phyloP scores from a whole-genome alignment of 2,888 invertebrate species.

The Drosophila stalkeri region DNA sequence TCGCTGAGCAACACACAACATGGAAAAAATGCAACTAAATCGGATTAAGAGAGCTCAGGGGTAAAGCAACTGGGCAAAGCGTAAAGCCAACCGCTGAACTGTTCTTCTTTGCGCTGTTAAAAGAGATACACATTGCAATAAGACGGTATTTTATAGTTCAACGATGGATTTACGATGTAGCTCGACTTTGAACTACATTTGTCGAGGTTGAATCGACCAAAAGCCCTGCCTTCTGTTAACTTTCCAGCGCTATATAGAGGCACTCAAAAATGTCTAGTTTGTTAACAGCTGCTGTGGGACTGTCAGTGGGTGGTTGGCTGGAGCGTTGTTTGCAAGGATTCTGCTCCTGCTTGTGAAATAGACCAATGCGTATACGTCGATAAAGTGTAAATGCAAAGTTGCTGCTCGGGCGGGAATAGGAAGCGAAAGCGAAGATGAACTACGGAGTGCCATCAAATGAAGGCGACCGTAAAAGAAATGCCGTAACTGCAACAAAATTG shows the following conservation, averaged over 20 bases:
- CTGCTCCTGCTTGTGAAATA: conserved; percentile 50
- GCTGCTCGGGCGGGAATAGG: conserved; percentile 18
- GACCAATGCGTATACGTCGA: conserved; percentile 61
- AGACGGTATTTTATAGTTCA: conserved; percentile 80
- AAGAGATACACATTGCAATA: conserved; percentile 79
- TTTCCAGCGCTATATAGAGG: conserved; percentile 27
- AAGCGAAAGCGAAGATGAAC: conserved; percentile 35
- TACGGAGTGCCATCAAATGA: conserved; percentile 31
- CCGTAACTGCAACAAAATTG: conserved; percentile 69
- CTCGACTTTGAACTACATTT: conserved; percentile 79
- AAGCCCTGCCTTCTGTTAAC: conserved; percentile 38
- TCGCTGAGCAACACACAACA: conserved; percentile 62
- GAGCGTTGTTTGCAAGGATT: conserved; percentile 17
- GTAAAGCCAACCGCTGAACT: conserved; percentile 68
- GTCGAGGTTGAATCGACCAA: conserved; percentile 44
- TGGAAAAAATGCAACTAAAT: conserved; percentile 72
- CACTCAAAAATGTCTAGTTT: conserved; percentile 46
- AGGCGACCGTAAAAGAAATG: conserved; percentile 60
- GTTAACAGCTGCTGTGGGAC: conserved; percentile 47
- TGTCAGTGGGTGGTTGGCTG: background rate
- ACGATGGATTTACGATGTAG: conserved; percentile 78
- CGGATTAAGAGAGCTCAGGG: conserved; percentile 78
- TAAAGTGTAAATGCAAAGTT: conserved; percentile 54
- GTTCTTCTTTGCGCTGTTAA: conserved; percentile 45
- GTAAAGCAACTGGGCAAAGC: conserved; percentile 63